A percentile compares a stretch with the other conserved stretches of the same genome.
phyloP scores from a whole-genome alignment of 2,888 invertebrate species.

The Perizoma affinitatum region DNA sequence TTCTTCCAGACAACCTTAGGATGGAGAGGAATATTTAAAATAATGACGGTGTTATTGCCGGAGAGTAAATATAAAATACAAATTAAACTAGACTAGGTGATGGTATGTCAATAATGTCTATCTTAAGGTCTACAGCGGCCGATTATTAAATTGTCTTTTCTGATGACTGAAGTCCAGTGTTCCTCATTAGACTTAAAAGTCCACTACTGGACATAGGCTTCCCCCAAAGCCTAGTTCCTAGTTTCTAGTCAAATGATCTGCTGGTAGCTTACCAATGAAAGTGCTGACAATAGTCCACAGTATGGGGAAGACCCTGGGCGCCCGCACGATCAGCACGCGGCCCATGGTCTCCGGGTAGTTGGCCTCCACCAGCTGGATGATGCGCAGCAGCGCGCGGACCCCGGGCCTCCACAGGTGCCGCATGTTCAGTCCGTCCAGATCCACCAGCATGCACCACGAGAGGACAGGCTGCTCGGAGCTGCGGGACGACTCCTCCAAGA shows the following conservation, averaged over 20 bases:
- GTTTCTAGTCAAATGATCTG: conserved; percentile 1
- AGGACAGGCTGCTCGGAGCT: conserved; percentile 92
- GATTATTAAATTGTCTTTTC: too few species aligned
- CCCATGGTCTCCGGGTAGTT: conserved; percentile 99
- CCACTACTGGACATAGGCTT: too few species aligned
- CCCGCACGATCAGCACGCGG: conserved; percentile 93
- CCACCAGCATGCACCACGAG: conserved; percentile 95
- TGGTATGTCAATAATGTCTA: too few species aligned
- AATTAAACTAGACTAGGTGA: too few species aligned
- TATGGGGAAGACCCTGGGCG: conserved; percentile 97
- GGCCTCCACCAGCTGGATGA: conserved; percentile 89
- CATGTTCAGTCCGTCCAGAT: conserved; percentile 97
- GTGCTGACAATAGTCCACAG: conserved; percentile 97
- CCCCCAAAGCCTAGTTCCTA: too few species aligned
- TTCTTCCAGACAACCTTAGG: too few species aligned
- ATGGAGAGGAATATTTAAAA: too few species aligned
- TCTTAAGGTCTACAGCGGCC: too few species aligned
- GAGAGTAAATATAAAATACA: too few species aligned
- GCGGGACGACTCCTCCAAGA: conserved; percentile 94
- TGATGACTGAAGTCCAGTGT: too few species aligned
- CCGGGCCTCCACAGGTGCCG: conserved; percentile 97
- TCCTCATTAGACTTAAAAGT: too few species aligned
- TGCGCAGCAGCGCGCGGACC: conserved; percentile 87
- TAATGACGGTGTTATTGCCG: too few species aligned
- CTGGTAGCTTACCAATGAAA: conserved; percentile 89